Conservation (phyloP, 2,888 invertebrate species). For the Synergus gifuensis region DNA sequence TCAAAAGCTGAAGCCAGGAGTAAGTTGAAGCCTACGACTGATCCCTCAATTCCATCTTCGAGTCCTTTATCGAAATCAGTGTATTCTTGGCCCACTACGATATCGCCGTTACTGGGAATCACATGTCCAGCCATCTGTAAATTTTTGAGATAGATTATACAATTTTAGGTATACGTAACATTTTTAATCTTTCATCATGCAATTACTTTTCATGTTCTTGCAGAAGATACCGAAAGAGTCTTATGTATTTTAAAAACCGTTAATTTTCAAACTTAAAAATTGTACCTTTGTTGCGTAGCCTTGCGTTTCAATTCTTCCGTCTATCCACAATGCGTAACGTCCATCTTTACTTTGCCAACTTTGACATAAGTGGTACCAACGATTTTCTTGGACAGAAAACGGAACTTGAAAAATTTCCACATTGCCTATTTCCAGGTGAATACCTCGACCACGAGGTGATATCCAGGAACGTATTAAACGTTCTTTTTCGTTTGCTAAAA, state of each 20-base stretch:
- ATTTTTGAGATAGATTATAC: neutral
- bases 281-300: constrained; percentile 72
- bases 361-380: constrained; percentile 84
- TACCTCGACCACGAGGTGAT: constrained; percentile 79
- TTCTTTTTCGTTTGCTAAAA: constrained; percentile 80
- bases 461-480: constrained; percentile 82
- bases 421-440: constrained; percentile 81
- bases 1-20: constrained; percentile 81
- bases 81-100: constrained; percentile 85
- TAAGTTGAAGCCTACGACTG: constrained; percentile 83
- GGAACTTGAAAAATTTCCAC: constrained; percentile 76
- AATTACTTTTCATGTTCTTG: neutral
- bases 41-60: constrained; percentile 84
- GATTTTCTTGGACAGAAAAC: constrained; percentile 70
- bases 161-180: too few species aligned
- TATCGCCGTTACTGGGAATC: constrained; percentile 82
- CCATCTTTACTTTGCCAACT: constrained; percentile 83
- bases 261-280: constrained; percentile 10
- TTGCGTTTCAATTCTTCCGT: constrained; percentile 79
- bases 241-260: neutral
- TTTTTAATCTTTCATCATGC: neutral
- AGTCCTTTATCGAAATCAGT: constrained; percentile 83
- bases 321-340: constrained; percentile 82
- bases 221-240: neutral
- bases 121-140: constrained; percentile 80